Evolutionary conservation across 2,888 invertebrate genomes (phyloP).

Genomic region (Myathropa florea): DNA sequence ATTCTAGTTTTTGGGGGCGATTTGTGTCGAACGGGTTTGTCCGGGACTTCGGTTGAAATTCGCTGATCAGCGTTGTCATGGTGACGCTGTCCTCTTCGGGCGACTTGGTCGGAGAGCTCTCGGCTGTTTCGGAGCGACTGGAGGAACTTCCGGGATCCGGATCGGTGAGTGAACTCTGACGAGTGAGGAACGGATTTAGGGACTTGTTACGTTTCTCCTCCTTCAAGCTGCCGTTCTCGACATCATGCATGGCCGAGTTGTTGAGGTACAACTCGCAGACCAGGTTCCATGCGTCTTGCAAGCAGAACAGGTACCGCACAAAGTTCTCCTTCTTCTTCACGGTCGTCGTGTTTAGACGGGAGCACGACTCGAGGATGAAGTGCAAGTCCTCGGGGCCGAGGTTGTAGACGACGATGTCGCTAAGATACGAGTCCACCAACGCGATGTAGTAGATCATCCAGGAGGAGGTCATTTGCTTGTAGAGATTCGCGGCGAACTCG

Average conservation of each 20-base stretch:
- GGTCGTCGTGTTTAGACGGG: slow-evolving; percentile 82
- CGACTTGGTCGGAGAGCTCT: slow-evolving; percentile 76
- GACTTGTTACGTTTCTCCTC: slow-evolving; percentile 70
- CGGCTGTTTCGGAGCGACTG: slow-evolving; percentile 72
- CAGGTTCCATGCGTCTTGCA: slow-evolving; percentile 84
- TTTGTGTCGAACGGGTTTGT: slow-evolving; percentile 80
- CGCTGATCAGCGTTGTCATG: slow-evolving; percentile 80
- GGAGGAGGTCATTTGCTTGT: slow-evolving; percentile 94
- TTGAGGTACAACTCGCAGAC: slow-evolving; percentile 83
- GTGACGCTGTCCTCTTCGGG: slow-evolving; percentile 79
- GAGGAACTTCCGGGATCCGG: slow-evolving; percentile 69
- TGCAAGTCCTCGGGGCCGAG: slow-evolving; percentile 84
- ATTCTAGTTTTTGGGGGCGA: slow-evolving; percentile 78
- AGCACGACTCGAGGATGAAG: slow-evolving; percentile 84
- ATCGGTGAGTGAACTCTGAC: slow-evolving; percentile 52
- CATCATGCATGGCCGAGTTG: slow-evolving; percentile 79
- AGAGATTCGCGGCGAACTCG: slow-evolving; percentile 93
- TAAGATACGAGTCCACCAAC: slow-evolving; percentile 91
- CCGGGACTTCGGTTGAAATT: slow-evolving; percentile 80
- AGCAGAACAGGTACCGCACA: slow-evolving; percentile 83
- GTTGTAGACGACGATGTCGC: slow-evolving; percentile 85
- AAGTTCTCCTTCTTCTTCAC: slow-evolving; percentile 83
- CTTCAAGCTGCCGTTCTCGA: slow-evolving; percentile 77
- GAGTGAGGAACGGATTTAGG: slow-evolving; percentile 48
- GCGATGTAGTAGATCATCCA: slow-evolving; percentile 95